These are phyloP conservation scores for Mustelus asterias DNA, from an alignment of 2,113 vertebrate species.

Conservation along the genomic window DNA sequence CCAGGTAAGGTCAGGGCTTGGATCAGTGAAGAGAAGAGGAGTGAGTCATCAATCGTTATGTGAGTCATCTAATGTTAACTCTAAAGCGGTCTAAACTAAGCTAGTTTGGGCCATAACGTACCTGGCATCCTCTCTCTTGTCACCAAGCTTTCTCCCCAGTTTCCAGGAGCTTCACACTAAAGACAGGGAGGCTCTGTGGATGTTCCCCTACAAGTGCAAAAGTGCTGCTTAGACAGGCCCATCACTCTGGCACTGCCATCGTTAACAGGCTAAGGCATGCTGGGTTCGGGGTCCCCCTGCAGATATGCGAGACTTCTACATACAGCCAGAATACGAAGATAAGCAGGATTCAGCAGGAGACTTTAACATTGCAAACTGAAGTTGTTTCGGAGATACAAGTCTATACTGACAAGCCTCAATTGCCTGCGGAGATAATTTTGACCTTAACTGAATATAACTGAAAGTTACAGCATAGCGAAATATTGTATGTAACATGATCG, in stretches of 20 bases:
- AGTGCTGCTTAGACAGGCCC: neutral
- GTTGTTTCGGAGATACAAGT: too few relatives aligned
- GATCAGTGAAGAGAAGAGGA: neutral
- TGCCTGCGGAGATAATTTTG: too few relatives aligned
- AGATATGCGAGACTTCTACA: neutral
- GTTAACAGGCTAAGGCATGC: neutral
- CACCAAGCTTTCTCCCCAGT: neutral
- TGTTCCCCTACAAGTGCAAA: neutral
- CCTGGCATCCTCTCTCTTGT: neutral
- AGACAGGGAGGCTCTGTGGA: neutral
- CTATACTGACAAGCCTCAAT: too few relatives aligned
- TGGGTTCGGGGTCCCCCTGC: neutral
- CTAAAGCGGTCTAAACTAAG: neutral
- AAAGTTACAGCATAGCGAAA: neutral
- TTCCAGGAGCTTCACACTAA: neutral
- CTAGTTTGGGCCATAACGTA: neutral
- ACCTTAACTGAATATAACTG: neutral
- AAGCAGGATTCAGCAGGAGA: neutral
- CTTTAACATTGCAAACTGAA: too few relatives aligned
- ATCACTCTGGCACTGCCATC: neutral
- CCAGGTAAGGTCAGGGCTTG: neutral
- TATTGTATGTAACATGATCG: neutral
- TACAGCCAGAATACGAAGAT: neutral
- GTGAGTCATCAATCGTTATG: too few relatives aligned
- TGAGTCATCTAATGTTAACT: too few relatives aligned